A percentile compares a stretch with the other conserved stretches of the same genome.
These are phyloP conservation scores for Gymnopithys bicolor DNA, from an alignment of 2,797 vertebrate species.

Conservation along the genomic window DNA sequence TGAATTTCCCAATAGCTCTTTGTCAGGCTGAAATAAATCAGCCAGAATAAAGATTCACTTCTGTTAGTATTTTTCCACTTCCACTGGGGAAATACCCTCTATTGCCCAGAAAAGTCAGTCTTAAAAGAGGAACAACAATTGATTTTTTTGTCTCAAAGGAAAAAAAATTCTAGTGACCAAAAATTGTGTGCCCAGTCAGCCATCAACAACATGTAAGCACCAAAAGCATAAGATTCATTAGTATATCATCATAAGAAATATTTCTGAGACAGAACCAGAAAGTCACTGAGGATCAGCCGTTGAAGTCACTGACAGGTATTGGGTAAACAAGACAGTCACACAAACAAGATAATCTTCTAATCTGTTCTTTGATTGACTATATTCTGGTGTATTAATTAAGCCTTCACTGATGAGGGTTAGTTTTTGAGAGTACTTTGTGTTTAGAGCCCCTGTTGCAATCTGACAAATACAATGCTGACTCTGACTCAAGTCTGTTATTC, in stretches of 20 bases:
- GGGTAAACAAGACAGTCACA: not conserved
- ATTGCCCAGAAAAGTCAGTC: not conserved
- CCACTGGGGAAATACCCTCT: not conserved
- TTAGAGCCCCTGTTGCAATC: not conserved
- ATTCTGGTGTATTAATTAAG: not conserved
- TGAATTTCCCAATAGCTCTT: constrained; percentile 5
- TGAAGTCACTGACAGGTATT: not conserved
- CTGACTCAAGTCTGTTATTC: not conserved
- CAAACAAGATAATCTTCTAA: not conserved
- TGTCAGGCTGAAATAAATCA: not conserved
- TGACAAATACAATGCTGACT: not conserved
- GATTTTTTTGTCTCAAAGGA: not conserved
- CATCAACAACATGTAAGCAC: not conserved
- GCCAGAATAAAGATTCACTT: not conserved
- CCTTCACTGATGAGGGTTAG: not conserved
- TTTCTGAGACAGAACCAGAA: not conserved
- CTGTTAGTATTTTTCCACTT: not conserved
- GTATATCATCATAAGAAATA: not conserved
- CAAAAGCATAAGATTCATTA: not conserved
- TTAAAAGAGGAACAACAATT: not conserved
- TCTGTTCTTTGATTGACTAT: not conserved
- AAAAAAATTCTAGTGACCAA: not conserved
- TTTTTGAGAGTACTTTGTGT: not conserved
- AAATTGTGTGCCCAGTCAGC: not conserved
- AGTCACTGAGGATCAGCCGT: not conserved